phyloP scores from a whole-genome alignment of 1,140 invertebrate species.

The Calliopsis andreniformis region DNA sequence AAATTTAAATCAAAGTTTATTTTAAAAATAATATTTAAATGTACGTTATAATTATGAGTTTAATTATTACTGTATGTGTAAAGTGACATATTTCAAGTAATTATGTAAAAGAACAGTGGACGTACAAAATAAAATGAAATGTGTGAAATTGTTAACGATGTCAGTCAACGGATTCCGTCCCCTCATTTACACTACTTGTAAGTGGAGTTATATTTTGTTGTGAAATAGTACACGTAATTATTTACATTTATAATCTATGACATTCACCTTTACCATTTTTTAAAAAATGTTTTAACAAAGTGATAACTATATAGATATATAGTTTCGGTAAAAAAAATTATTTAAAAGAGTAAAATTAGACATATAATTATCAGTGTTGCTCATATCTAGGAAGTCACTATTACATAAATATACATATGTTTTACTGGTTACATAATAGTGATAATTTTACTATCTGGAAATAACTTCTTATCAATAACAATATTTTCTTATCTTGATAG shows the following conservation, averaged over 20 bases:
- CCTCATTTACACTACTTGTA: neutral
- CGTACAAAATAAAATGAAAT: neutral
- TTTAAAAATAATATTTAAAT: conserved; percentile 5
- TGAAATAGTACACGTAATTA: too few species aligned
- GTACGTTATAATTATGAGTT: neutral
- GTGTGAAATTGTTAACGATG: neutral
- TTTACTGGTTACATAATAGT: neutral
- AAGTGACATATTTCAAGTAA: neutral
- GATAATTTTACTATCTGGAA: neutral
- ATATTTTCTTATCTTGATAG: neutral
- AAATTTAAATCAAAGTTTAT: neutral
- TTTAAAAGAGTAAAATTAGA: too few species aligned
- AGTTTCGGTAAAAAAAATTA: too few species aligned
- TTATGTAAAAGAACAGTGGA: conserved; percentile 1
- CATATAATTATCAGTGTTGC: too few species aligned
- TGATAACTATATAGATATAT: too few species aligned
- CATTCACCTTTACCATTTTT: neutral
- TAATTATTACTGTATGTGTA: neutral
- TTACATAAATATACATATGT: conserved; percentile 1
- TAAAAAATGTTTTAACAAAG: too few species aligned
- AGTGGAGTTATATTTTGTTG: neutral
- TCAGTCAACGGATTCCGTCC: neutral
- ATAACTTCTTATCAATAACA: neutral
- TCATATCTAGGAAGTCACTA: too few species aligned
- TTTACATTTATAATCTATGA: too few species aligned